Percentiles rank a stretch among this genome's conserved stretches.
These are phyloP conservation scores for Oxygymnocypris stewartii DNA, from an alignment of 2,113 vertebrate species.

Conservation along the genomic window DNA sequence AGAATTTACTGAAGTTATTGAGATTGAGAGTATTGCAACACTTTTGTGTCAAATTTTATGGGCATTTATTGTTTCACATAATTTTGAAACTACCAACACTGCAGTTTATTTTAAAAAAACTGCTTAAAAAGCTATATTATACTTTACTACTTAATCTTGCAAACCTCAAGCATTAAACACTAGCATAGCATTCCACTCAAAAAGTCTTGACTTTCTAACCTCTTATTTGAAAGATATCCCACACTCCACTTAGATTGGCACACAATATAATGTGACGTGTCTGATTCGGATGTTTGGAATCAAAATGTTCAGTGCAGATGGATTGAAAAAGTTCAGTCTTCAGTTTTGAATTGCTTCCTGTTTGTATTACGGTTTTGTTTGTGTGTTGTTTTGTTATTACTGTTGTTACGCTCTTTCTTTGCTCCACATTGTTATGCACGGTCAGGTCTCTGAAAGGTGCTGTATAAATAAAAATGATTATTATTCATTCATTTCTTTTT, in stretches of 20 bases:
- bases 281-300: neutral
- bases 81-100: neutral
- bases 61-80: neutral
- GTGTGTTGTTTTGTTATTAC: neutral
- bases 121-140: neutral
- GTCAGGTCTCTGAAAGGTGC: neutral
- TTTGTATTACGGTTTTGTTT: neutral
- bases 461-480: neutral
- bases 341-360: neutral
- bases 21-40: neutral
- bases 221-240: neutral
- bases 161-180: neutral
- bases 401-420: neutral
- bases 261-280: neutral
- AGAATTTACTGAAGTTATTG: neutral
- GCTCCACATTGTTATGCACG: neutral
- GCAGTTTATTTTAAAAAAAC: neutral
- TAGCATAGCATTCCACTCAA: neutral
- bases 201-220: neutral
- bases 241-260: neutral
- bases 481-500: constrained; percentile 18
- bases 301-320: neutral
- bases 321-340: neutral
- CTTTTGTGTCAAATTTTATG: neutral
- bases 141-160: neutral